Evolutionary conservation across 2,113 vertebrate species (phyloP), one percentile per base, ranked within the genome.

Genomic region (Hydropotes inermis): DNA sequence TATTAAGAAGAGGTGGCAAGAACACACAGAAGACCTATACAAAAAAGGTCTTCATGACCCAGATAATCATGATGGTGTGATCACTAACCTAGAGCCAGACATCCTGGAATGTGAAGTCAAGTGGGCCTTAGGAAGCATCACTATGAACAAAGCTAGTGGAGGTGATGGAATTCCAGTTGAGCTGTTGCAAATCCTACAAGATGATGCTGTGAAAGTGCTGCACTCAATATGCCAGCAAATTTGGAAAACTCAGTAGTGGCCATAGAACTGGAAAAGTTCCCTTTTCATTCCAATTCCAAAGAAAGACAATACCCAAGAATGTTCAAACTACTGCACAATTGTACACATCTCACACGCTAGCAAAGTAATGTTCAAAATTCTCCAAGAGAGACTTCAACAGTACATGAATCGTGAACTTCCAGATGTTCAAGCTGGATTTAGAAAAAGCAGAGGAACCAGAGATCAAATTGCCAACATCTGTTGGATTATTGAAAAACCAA

Each of bases 311-410:
- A 5, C 10, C 67, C 23, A 39, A 39, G 19, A 70, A 70, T 70
- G n/a, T 12, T 39, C 67, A 70, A 23, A 70, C 19, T 23, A 70
- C n/a, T 6, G 10, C 67, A 70, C n/a, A 70, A 21, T 21, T 70
- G 17, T 10, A 39, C 19, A 39, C n/a, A 70, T 70, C 67, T 23
- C 19, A 39, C n/a, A 39, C 0, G 0, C n/a, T 39, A 39, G n/a
- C 19, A 70, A 39, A 39, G 9, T 70, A 39, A 39, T 70, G n/a
- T 21, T 70, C 67, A 70, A 39, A 70, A 70, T 70, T 70, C n/a
- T 70, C n/a, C 67, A 70, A 70, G 19, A 23, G 11, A 39, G 67
- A 5, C 67, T 70, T 70, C 19, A 70, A 13, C n/a, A 39, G 19
- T 13, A 39, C 5, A 0, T 21, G 21, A 70, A 39, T 23, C 10